Base-by-base conservation (phyloP, 2,113 vertebrate species). In the Channa argus region DNA sequence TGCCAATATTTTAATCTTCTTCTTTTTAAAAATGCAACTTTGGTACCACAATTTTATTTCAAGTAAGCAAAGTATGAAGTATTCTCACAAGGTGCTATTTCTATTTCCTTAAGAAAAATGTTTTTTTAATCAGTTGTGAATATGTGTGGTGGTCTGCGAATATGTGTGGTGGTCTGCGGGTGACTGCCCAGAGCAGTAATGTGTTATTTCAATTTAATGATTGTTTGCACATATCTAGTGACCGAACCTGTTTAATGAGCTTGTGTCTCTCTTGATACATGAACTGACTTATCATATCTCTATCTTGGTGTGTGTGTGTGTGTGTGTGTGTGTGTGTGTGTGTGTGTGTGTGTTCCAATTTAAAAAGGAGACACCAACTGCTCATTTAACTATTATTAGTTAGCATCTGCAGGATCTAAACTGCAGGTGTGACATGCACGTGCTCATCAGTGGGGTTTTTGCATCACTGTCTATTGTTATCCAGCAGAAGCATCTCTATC, bases 201-300 rank as follows among this genome's bases (percentile, higher is more conserved):
- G 39, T 58, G 71, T 54, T 59, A 54, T 55, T 46, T 60, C 45
- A 61, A 49, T 6, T 43, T 44, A 86, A 62, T 55, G 72, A 83
- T 72, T 81, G 74, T 63, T 78, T 81, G 50, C 13, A 0, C 44
- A 39, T 58, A 41, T 74, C 60, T 79, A 44, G 79, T 63, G 68
- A 87, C 65, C 71, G 14, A 41, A 34, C 50, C 46, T 45, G 50
- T 80, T 74, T 80, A 80, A 85, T 88, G 77, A 77, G 62, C 67
- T 60, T 2, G 50, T 43, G 52, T 69, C 47, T 74, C 3, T 75
- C 12, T 9, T 5, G 24, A 78, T 52, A 38, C 43, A 51, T 47
- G 44, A 59, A 1, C 63, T 6, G 44, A 53, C 56, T 24, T 24
- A 24, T 24, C 24, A 24, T 24, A 24, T 24, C 24, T 24, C 24